Conservation (phyloP, 1,140 invertebrate species). For the Calliphora vicina region DNA sequence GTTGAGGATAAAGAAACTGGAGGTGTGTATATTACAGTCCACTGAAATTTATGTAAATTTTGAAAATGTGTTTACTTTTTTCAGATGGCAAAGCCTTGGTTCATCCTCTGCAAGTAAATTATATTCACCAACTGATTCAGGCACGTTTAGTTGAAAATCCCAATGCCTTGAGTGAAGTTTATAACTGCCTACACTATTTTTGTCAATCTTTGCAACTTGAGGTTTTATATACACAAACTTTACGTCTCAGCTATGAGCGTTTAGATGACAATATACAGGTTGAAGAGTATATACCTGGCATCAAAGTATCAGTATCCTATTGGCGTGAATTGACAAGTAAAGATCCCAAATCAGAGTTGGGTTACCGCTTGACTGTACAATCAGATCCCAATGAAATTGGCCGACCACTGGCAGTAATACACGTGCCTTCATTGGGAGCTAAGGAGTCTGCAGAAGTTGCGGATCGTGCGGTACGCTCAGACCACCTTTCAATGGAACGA, state of each 20-base stretch:
- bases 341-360: constrained; percentile 83
- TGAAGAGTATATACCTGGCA: constrained; percentile 91
- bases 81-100: constrained; percentile 93
- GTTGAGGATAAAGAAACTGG: constrained; percentile 98
- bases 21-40: constrained; percentile 66
- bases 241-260: constrained; percentile 85
- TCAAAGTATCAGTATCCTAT: constrained; percentile 89
- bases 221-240: constrained; percentile 93
- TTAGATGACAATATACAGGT: constrained; percentile 90
- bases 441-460: constrained; percentile 73
- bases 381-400: constrained; percentile 85
- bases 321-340: constrained; percentile 76
- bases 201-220: constrained; percentile 95
- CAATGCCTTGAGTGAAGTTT: constrained; percentile 82
- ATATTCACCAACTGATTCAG: constrained; percentile 91
- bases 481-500: constrained; percentile 92
- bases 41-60: neutral
- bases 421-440: constrained; percentile 83
- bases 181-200: constrained; percentile 90
- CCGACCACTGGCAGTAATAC: constrained; percentile 83
- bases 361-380: constrained; percentile 87
- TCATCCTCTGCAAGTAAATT: constrained; percentile 90
- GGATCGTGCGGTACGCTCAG: constrained; percentile 81
- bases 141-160: constrained; percentile 86
- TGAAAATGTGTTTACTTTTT: constrained; percentile 48